Evolutionary conservation across 1,140 invertebrate species (phyloP).

Genomic region (Delia radicum): DNA sequence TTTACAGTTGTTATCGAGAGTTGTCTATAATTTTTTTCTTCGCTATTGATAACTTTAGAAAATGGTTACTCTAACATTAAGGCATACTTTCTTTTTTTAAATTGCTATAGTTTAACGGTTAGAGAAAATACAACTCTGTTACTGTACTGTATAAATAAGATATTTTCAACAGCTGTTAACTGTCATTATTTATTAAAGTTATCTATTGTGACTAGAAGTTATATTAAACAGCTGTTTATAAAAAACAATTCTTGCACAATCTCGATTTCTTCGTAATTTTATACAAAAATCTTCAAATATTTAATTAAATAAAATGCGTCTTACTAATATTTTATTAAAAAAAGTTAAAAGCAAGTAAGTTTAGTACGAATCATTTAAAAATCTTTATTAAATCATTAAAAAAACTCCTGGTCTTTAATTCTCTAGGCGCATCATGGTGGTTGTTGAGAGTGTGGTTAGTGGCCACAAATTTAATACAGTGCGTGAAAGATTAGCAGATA

Average conservation of each 20-base stretch:
- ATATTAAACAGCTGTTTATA: neutral
- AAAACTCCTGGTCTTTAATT: neutral
- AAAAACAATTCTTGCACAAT: conserved; percentile 27
- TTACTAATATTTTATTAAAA: conserved; percentile 32
- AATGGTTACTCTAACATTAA: too few species aligned
- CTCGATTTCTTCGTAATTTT: neutral
- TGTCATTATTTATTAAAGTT: neutral
- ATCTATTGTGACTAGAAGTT: neutral
- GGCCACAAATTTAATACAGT: conserved; percentile 68
- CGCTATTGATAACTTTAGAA: too few species aligned
- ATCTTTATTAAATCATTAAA: too few species aligned
- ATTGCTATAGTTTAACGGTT: too few species aligned
- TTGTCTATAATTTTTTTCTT: too few species aligned
- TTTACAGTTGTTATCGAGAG: too few species aligned
- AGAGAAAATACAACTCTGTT: too few species aligned
- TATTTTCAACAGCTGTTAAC: neutral
- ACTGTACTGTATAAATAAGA: neutral
- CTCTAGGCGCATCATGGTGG: conserved; percentile 69
- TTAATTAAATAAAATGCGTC: conserved; percentile 25
- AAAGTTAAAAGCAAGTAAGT: conserved; percentile 37
- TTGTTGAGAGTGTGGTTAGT: conserved; percentile 74
- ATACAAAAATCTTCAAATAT: conserved; percentile 3
- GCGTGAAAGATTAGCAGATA: conserved; percentile 73
- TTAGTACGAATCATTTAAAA: neutral
- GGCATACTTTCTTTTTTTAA: too few species aligned